Percentiles rank a stretch among this genome's conserved stretches.
These are phyloP conservation scores for Gadus chalcogrammus DNA, from an alignment of 2,113 vertebrate genomes.

Conservation along the genomic window DNA sequence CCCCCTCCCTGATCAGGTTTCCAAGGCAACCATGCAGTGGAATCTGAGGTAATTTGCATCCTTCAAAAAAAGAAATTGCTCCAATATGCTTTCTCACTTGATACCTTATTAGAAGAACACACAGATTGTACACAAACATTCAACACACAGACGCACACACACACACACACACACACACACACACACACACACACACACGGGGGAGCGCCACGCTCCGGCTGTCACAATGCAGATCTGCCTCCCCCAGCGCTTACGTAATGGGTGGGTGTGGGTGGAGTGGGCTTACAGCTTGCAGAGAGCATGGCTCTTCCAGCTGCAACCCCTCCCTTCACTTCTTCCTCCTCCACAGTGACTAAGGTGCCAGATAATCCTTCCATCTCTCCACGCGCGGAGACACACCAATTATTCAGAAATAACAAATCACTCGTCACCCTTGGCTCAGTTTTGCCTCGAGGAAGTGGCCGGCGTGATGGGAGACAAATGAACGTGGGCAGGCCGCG, in stretches of 20 bases:
- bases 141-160: constrained; percentile 5
- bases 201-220: background rate
- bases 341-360: constrained; percentile 52
- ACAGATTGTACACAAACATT: constrained; percentile 20
- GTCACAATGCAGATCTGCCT: constrained; percentile 44
- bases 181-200: constrained; percentile 7
- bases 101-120: constrained; percentile 26
- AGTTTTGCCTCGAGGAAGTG: constrained; percentile 15
- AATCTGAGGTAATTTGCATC: constrained; percentile 41
- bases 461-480: constrained; percentile 1
- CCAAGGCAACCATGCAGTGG: constrained; percentile 58
- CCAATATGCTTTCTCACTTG: constrained; percentile 16
- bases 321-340: constrained; percentile 37
- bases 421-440: constrained; percentile 25
- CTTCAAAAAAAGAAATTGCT: constrained; percentile 25
- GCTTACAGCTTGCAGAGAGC: constrained; percentile 33
- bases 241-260: constrained; percentile 52
- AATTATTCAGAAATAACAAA: constrained; percentile 36
- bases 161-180: constrained; percentile 2
- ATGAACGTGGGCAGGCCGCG: background rate
- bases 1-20: constrained; percentile 41
- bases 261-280: constrained; percentile 68
- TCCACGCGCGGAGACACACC: constrained; percentile 36
- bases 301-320: constrained; percentile 52
- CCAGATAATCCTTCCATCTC: constrained; percentile 42